Conservation (phyloP, 2,888 invertebrate species). For the Rhogogaster chlorosoma region DNA sequence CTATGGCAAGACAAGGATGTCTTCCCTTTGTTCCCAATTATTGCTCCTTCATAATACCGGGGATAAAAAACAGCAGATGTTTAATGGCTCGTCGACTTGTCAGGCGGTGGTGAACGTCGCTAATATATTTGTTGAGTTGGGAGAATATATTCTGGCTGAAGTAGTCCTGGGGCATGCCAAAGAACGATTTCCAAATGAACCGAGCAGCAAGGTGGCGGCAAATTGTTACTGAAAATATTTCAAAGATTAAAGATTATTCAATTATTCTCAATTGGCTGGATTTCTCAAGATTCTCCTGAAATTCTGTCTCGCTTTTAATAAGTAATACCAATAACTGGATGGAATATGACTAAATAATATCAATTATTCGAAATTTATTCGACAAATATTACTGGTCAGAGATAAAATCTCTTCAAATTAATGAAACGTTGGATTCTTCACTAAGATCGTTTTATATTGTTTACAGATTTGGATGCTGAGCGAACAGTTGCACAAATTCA, state of each 20-base stretch:
- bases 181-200: conserved; percentile 83
- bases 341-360: not conserved
- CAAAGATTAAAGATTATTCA: not conserved
- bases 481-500: conserved; percentile 81
- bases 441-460: conserved; percentile 53
- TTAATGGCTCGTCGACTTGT: conserved; percentile 85
- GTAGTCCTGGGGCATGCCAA: conserved; percentile 83
- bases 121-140: conserved; percentile 79
- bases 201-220: conserved; percentile 73
- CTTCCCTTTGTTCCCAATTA: conserved; percentile 89
- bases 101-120: conserved; percentile 86
- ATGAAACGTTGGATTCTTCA: conserved; percentile 5
- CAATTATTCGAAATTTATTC: not conserved
- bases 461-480: conserved; percentile 84
- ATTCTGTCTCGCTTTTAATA: not conserved
- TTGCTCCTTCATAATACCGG: conserved; percentile 88
- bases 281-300: not conserved
- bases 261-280: not conserved
- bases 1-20: conserved; percentile 93
- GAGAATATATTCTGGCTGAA: conserved; percentile 81
- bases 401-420: not conserved
- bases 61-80: conserved; percentile 78
- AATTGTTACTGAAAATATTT: not conserved
- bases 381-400: not conserved
- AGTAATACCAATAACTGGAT: not conserved